These are phyloP conservation scores for Leucosticte australis DNA, from an alignment of 2,113 vertebrate genomes.

Conservation along the genomic window DNA sequence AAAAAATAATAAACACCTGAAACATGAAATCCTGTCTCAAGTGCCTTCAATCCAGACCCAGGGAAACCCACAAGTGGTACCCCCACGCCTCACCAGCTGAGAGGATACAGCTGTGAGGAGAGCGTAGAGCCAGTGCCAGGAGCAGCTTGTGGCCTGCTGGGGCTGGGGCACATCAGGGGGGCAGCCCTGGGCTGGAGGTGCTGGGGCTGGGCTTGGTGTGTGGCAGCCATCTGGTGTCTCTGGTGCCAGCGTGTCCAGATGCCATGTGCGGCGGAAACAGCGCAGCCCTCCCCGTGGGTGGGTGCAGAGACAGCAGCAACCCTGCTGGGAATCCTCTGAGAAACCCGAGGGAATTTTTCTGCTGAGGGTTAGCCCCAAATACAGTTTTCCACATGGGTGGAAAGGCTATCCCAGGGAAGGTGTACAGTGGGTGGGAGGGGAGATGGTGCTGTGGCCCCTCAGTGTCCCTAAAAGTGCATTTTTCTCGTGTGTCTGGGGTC, in stretches of 20 bases:
- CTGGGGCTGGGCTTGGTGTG: not conserved
- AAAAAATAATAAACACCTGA: too few relatives aligned
- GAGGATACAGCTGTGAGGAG: not conserved
- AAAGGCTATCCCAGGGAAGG: not conserved
- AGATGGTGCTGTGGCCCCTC: not conserved
- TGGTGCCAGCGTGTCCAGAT: fast-evolving
- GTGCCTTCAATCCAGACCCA: too few relatives aligned
- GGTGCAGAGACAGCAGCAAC: not conserved
- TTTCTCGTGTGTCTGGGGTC: fast-evolving
- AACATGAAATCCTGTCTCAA: too few relatives aligned
- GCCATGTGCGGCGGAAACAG: not conserved
- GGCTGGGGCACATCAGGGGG: too few relatives aligned
- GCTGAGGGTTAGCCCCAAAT: not conserved
- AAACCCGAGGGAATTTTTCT: not conserved
- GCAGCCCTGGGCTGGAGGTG: fast-evolving
- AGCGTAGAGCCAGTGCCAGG: not conserved
- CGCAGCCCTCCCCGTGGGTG: fast-evolving
- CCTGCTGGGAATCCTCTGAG: not conserved
- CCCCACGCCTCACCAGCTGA: too few relatives aligned
- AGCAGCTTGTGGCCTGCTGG: not conserved
- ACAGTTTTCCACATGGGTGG: not conserved
- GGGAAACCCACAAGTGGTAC: too few relatives aligned
- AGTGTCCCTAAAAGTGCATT: fast-evolving
- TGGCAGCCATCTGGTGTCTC: not conserved
- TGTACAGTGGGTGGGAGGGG: fast-evolving